Percentiles rank a stretch among this genome's conserved stretches.
phyloP scores from a whole-genome alignment of 2,888 invertebrate genomes.

The Ceriagrion tenellum region DNA sequence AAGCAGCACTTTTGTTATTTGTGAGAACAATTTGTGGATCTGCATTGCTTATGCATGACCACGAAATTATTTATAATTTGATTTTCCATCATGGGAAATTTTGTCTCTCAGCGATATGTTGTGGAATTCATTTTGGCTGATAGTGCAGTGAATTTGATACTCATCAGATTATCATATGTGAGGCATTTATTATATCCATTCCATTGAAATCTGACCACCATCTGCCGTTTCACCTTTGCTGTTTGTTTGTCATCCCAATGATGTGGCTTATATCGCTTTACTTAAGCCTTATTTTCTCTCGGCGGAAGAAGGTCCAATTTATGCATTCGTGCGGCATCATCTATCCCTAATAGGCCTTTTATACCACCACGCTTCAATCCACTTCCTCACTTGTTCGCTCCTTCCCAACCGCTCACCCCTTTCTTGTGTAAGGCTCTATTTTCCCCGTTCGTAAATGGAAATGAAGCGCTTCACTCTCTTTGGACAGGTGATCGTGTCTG shows the following conservation, averaged over 20 bases:
- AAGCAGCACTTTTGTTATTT: background rate
- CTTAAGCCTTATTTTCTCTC: constrained; percentile 16
- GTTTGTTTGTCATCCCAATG: constrained; percentile 28
- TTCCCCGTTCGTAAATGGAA: constrained; percentile 28
- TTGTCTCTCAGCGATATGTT: background rate
- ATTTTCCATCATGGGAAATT: background rate
- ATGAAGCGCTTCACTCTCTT: constrained; percentile 56
- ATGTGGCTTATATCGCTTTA: background rate
- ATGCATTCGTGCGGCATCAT: background rate
- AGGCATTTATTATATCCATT: background rate
- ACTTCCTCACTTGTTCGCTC: background rate
- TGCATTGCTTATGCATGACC: background rate
- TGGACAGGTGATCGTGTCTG: constrained; percentile 65
- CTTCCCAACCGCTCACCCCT: background rate
- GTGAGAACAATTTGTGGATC: background rate
- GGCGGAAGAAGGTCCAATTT: constrained; percentile 25
- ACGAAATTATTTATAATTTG: constrained; percentile 8
- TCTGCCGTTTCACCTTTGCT: constrained; percentile 3
- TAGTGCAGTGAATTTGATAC: background rate
- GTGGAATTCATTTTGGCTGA: background rate
- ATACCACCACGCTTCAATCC: background rate
- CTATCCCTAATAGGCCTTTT: constrained; percentile 34
- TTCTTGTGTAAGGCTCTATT: background rate
- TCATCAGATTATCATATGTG: background rate
- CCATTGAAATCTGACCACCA: constrained; percentile 6